Conservation (phyloP, 2,113 vertebrate species). For the Eubucco bourcierii region DNA sequence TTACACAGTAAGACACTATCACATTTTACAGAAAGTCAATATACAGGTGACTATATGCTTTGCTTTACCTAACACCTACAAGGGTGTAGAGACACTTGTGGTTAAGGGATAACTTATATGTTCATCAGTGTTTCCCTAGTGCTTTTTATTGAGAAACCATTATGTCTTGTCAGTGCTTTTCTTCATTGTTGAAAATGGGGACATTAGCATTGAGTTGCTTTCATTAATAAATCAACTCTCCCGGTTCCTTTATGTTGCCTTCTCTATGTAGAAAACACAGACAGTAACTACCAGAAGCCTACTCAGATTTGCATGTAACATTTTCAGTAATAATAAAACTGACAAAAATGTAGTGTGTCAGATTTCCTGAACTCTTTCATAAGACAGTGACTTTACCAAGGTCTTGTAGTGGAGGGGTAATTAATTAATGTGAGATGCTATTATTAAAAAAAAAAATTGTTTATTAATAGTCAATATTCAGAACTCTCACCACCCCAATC, state of each 20-base stretch:
- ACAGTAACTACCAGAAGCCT: background rate
- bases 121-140: background rate
- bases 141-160: background rate
- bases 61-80: background rate
- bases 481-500: too few species aligned
- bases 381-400: background rate
- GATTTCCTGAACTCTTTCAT: background rate
- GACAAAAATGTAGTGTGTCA: background rate
- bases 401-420: too few species aligned
- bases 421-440: too few species aligned
- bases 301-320: background rate
- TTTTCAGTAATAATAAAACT: background rate
- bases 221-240: conserved; percentile 49
- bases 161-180: background rate
- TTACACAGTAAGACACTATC: background rate
- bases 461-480: too few species aligned
- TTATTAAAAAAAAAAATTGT: too few species aligned
- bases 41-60: background rate
- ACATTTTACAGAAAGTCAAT: background rate
- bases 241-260: background rate
- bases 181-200: background rate
- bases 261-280: background rate
- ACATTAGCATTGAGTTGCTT: background rate
- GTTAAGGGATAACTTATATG: background rate
- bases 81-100: background rate